Evolutionary conservation across 2,797 vertebrate species (phyloP), one percentile per base, ranked within the genome.

Genomic region (Diplodus puntazzo): DNA sequence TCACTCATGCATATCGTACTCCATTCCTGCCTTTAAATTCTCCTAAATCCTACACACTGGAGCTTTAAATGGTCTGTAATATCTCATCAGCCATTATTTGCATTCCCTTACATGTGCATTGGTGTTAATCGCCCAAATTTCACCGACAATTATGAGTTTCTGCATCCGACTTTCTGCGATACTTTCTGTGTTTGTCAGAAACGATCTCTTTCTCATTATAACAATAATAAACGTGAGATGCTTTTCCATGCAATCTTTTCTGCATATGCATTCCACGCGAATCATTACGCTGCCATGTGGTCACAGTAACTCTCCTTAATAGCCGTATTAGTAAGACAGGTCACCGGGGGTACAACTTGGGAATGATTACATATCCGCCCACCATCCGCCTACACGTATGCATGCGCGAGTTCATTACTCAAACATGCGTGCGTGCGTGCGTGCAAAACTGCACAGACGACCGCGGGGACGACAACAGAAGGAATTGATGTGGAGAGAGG

Each of bases 261-360:
- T 12, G 34, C 46, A 69, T 86, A 88, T 80, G 52, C 62, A 85
- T 87, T 81, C 57, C 45, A 34, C 52, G n/a, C 52, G 3, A 70
- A 73, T 74, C 54, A 78, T 83, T 80, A 63, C 43, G 48, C 67
- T 55, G 69, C 75, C 75, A 80, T 80, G 82, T 79, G 83, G 78
- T 65, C 79, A 72, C 80, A 80, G 54, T 83, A 62, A 78, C 68
- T 76, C 69, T 70, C 59, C 69, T 83, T 91, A 92, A 91, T 88
- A 80, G 73, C 55, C n/a, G 13, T 50, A 84, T 91, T 87, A 81
- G 75, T 80, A 55, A 83, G 73, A 86, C 57, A 27, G 89, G 85
- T 90, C 89, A 89, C 73, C 53, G 34, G 79, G 74, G 81, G 65
- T 61, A 69, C 71, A 61, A 52, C 66, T 61, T 67, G 63, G 55